Percentiles rank a stretch among this genome's conserved stretches.
These are phyloP conservation scores for Procambarus virginalis DNA, from an alignment of 1,140 invertebrate genomes.

Conservation along the genomic window DNA sequence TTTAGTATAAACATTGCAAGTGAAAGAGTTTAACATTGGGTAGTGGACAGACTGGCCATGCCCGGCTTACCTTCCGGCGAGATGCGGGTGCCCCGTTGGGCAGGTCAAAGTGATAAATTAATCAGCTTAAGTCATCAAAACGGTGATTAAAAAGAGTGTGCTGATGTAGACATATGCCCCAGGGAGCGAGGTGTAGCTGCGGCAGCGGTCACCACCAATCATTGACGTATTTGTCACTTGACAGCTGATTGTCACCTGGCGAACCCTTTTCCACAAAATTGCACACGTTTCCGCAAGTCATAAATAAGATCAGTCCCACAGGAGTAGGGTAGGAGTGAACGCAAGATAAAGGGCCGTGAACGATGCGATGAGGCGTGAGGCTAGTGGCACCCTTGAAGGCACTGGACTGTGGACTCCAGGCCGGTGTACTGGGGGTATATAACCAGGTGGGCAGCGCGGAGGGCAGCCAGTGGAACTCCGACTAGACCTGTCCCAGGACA, in stretches of 20 bases:
- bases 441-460: background rate
- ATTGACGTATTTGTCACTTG: constrained; percentile 29
- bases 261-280: background rate
- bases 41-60: too few species aligned
- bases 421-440: constrained; percentile 5
- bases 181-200: background rate
- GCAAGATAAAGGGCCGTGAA: constrained; percentile 2
- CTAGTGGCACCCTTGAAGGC: background rate
- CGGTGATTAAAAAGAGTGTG: too few species aligned
- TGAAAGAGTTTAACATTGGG: too few species aligned
- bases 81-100: too few species aligned
- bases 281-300: background rate
- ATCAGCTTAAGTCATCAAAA: too few species aligned
- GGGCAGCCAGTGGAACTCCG: constrained; percentile 39
- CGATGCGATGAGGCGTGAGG: background rate
- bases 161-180: background rate
- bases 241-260: constrained; percentile 28
- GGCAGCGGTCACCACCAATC: background rate
- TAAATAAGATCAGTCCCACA: background rate
- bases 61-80: too few species aligned
- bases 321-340: background rate
- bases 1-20: too few species aligned
- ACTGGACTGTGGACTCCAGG: constrained; percentile 13
- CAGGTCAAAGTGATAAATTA: too few species aligned
- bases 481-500: constrained; percentile 53